phyloP scores from a whole-genome alignment of 1,140 invertebrate genomes.

The Ridgeia piscesae region DNA sequence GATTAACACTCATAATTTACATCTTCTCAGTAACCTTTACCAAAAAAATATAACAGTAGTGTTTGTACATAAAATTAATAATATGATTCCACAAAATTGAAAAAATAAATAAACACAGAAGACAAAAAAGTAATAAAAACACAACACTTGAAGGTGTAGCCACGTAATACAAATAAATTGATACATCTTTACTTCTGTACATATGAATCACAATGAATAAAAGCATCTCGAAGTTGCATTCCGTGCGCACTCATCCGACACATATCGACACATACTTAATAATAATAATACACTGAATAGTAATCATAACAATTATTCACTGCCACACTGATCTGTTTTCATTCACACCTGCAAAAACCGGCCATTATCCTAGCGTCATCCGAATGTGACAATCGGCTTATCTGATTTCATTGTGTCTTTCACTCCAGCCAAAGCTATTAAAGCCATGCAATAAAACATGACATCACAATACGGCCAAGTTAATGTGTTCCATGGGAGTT shows the following conservation, averaged over 20 bases:
- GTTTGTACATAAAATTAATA: too few species aligned
- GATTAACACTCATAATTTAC: too few species aligned
- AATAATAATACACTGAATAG: background rate
- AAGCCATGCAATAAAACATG: background rate
- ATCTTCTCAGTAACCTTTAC: too few species aligned
- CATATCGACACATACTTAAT: background rate
- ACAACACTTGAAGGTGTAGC: background rate
- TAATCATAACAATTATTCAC: background rate
- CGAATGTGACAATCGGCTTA: background rate
- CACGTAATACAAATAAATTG: background rate
- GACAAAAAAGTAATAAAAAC: background rate
- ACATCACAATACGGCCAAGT: background rate
- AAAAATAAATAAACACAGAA: too few species aligned
- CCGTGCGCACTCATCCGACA: background rate
- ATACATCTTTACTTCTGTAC: constrained; percentile 6
- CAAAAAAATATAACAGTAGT: too few species aligned
- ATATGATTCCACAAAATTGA: too few species aligned
- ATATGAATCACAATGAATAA: constrained; percentile 6
- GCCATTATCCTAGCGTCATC: background rate
- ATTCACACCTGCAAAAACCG: background rate
- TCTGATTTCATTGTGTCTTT: background rate
- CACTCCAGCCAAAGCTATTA: background rate
- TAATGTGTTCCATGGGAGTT: background rate
- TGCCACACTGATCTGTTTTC: background rate
- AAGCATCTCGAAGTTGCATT: background rate